A percentile compares a stretch with the other conserved stretches of the same genome.
phyloP scores from a whole-genome alignment of 2,113 vertebrate genomes.

The Sardina pilchardus region DNA sequence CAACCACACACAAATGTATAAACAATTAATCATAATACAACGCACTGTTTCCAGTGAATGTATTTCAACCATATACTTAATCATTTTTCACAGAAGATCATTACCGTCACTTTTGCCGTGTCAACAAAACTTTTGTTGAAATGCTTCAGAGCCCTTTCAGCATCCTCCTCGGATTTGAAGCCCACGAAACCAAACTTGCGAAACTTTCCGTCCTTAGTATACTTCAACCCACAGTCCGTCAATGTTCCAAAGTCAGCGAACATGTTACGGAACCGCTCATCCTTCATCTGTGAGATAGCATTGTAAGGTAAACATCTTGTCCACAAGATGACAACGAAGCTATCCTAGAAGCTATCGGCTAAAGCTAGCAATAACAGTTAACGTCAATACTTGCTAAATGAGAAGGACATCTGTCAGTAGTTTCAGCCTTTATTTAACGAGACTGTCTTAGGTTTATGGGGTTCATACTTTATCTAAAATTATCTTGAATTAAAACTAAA shows the following conservation, averaged over 20 bases:
- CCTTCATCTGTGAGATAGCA: conserved; percentile 81
- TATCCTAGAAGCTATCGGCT: background rate
- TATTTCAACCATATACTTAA: background rate
- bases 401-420: background rate
- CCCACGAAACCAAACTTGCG: conserved; percentile 95
- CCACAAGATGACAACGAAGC: background rate
- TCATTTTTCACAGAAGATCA: background rate
- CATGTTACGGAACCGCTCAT: conserved; percentile 84
- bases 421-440: background rate
- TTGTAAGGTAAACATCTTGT: background rate
- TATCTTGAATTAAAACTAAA: background rate
- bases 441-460: background rate
- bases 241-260: conserved; percentile 85
- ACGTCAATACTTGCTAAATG: background rate
- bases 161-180: conserved; percentile 86
- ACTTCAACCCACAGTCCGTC: conserved; percentile 90
- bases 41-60: background rate
- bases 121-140: conserved; percentile 92
- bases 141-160: conserved; percentile 76
- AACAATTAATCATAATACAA: background rate
- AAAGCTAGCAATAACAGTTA: background rate
- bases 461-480: background rate
- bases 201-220: conserved; percentile 91
- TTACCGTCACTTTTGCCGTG: conserved; percentile 84
- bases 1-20: background rate